Conservation (phyloP, 1,140 invertebrate species). For the Portunus trituberculatus region DNA sequence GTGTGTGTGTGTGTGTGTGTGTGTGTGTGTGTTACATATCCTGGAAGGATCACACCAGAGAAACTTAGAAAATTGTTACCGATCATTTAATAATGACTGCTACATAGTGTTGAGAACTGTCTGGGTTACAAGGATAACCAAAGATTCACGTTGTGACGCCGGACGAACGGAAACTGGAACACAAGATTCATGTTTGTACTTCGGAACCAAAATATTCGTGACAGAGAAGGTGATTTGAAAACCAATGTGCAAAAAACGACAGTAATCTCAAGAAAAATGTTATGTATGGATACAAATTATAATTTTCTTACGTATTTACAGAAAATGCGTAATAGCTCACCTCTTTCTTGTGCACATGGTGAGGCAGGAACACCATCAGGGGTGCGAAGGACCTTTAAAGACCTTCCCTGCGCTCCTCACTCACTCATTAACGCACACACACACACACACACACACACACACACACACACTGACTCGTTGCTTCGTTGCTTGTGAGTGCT, state of each 20-base stretch:
- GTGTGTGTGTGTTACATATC: too few species aligned
- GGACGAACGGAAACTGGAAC: constrained; percentile 52
- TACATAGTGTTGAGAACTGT: constrained; percentile 47
- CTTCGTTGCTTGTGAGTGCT: too few species aligned
- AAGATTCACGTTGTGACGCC: constrained; percentile 24
- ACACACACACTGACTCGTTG: too few species aligned
- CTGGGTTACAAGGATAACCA: constrained; percentile 46
- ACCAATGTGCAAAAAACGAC: constrained; percentile 42
- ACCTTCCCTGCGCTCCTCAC: too few species aligned
- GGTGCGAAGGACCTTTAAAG: too few species aligned
- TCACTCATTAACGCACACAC: too few species aligned
- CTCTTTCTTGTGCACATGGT: background rate
- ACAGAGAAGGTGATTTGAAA: constrained; percentile 1
- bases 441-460: too few species aligned
- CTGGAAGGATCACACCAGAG: too few species aligned
- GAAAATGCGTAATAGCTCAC: constrained; percentile 26
- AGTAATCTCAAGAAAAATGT: constrained; percentile 46
- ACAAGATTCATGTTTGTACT: constrained; percentile 63
- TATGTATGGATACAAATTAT: constrained; percentile 40
- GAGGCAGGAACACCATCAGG: background rate
- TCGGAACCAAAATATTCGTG: constrained; percentile 52
- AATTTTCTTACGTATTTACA: constrained; percentile 44
- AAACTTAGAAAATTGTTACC: too few species aligned
- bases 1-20: too few species aligned
- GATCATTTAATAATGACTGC: constrained; percentile 40